A percentile compares a stretch with the other conserved stretches of the same genome.
These are phyloP conservation scores for Drepana falcataria DNA, from an alignment of 2,888 invertebrate genomes.

Conservation along the genomic window DNA sequence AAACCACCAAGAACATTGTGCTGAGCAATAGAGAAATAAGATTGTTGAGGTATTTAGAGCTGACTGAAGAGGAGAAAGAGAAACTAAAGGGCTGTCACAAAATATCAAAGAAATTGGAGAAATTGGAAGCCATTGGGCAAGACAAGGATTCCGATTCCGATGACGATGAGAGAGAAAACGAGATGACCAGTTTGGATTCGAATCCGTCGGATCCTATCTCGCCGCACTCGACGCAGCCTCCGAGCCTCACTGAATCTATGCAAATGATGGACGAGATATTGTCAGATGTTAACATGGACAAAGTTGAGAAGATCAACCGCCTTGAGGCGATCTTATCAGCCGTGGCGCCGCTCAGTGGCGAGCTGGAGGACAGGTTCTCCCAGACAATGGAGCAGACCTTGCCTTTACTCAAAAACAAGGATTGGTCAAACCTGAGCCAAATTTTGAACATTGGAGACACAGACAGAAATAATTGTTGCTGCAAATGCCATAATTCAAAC, in stretches of 20 bases:
- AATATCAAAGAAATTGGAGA: slow-evolving; percentile 94
- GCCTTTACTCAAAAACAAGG: slow-evolving; percentile 74
- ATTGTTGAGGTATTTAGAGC: slow-evolving; percentile 90
- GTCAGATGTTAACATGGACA: slow-evolving; percentile 89
- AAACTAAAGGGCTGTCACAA: slow-evolving; percentile 94
- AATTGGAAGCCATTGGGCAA: slow-evolving; percentile 88
- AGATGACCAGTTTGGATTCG: slow-evolving; percentile 89
- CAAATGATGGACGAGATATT: slow-evolving; percentile 92
- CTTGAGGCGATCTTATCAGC: slow-evolving; percentile 91
- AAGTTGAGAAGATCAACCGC: slow-evolving; percentile 90
- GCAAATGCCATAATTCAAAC: slow-evolving; percentile 76
- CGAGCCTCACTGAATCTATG: slow-evolving; percentile 92
- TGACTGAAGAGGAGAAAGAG: slow-evolving; percentile 95
- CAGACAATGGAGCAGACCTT: slow-evolving; percentile 75
- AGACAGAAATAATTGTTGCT: slow-evolving; percentile 71
- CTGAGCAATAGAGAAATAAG: slow-evolving; percentile 95
- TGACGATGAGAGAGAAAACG: slow-evolving; percentile 84
- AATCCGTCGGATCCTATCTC: slow-evolving; percentile 87
- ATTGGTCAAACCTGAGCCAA: slow-evolving; percentile 74
- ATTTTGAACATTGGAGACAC: slow-evolving; percentile 67
- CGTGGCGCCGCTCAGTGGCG: slow-evolving; percentile 84
- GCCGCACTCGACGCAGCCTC: slow-evolving; percentile 87
- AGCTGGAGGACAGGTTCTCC: slow-evolving; percentile 73
- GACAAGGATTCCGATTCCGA: slow-evolving; percentile 88
- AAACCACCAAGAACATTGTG: slow-evolving; percentile 91